Evolutionary conservation across 2,888 invertebrate species (phyloP).

Genomic region (Nipponacmea schrenckii): DNA sequence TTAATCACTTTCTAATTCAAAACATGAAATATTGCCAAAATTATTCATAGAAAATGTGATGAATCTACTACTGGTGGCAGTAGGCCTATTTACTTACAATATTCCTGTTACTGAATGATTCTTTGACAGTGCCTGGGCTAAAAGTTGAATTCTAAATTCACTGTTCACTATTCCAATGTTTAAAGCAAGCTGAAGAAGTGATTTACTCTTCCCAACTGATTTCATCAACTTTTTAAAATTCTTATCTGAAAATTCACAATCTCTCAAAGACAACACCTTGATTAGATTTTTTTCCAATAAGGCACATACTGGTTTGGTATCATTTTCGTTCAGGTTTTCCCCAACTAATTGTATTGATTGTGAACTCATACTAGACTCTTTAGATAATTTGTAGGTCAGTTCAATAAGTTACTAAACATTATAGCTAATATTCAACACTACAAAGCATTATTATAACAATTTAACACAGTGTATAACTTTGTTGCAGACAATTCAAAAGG

Average conservation of each 20-base stretch:
- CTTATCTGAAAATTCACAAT: constrained; percentile 47
- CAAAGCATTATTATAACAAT: too few species aligned
- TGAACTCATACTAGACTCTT: background rate
- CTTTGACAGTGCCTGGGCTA: constrained; percentile 46
- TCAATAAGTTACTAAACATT: too few species aligned
- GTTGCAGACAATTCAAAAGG: too few species aligned
- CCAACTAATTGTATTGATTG: background rate
- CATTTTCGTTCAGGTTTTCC: constrained; percentile 32
- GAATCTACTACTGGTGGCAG: too few species aligned
- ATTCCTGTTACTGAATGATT: constrained; percentile 53
- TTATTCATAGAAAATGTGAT: too few species aligned
- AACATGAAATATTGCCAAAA: too few species aligned
- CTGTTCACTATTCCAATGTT: constrained; percentile 49
- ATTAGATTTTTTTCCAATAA: constrained; percentile 43
- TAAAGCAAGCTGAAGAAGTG: constrained; percentile 54
- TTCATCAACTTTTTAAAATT: constrained; percentile 50
- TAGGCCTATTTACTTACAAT: constrained; percentile 46
- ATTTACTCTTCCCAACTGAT: constrained; percentile 40
- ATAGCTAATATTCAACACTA: too few species aligned
- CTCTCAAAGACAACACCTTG: constrained; percentile 49
- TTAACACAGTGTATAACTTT: too few species aligned
- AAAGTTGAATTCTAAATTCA: constrained; percentile 41
- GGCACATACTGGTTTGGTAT: constrained; percentile 46
- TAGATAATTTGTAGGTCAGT: too few species aligned
- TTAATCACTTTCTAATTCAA: too few species aligned